Base-by-base conservation (phyloP, 2,888 invertebrate genomes). In the Cordylochernes scorpioides region DNA sequence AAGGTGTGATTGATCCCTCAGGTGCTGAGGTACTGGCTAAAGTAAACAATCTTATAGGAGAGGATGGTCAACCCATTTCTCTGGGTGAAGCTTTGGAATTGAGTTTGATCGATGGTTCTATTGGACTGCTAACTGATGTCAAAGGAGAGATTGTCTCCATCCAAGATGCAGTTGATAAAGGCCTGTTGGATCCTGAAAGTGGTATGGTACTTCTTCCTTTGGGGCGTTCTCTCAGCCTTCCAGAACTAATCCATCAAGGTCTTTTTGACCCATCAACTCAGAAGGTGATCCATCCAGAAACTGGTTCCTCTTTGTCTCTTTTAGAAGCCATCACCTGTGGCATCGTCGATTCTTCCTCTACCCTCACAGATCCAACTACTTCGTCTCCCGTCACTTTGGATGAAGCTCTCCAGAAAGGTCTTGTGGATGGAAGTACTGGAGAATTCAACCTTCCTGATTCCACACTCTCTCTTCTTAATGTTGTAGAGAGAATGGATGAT, bases 251-350 rank as follows among this genome's bases (percentile, higher is more conserved):
- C 38, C 64, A 68, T 39, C 80, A 82, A 55, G 88, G 86, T 27
- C 62, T 84, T 17, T 63, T 84, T 40, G 73, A 75, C 49, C 64
- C 65, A 4, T 53, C 55, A 17, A 64, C 65, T 9, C 64, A 67
- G 37, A 71, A 69, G 54, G 67, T 78, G 34, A 64, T 84, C 40
- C 82, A 82, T 52, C 80, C 82, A 3, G 78, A 78, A 55, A 72
- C 74, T 14, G 82, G 82, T 3, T 64, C 60, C 41, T 64, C 67
- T 36, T 58, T 84, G 29, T 68, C 70, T 31, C 58, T 84, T 36
- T 62, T 67, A 42, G 72, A 82, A 61, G 77, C 84, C 15, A 71
- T 86, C 28, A 64, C 42, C n/a, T 43, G 47, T 25, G 51, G 50
- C 19, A 44, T 50, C 30, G 64, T 84, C 28, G 77, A 88, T 58